Base-by-base conservation (phyloP, 2,888 invertebrate species). In the Lepas anatifera region DNA sequence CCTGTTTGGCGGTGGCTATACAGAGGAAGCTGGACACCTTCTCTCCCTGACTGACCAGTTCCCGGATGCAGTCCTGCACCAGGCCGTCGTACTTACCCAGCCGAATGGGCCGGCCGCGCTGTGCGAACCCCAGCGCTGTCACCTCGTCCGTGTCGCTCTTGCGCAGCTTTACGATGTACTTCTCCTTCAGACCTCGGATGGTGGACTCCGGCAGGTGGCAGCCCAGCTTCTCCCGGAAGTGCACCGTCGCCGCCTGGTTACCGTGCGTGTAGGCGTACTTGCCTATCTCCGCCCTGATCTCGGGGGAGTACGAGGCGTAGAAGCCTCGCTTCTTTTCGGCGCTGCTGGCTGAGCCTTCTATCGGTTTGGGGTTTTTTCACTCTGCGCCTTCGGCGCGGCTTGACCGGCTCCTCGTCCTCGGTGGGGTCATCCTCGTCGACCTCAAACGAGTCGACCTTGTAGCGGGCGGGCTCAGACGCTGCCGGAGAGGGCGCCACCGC, bases 1-100 rank as follows among this genome's bases (percentile, higher is more conserved):
- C 80, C 52, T 78, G 77, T 64, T 77, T 76, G 29, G 80, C 80
- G 48, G 79, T 77, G 41, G 77, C 76, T 50, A 81, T 77, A 10
- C 78, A 80, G 50, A 78, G 74, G 25, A 77, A 77, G 13, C 79
- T 78, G 10, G 76, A 74, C 22, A 76, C 74, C 71, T 75, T 76
- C 70, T 77, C 77, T 27, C 77, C 77, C 46, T 74, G 72, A 39
- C 74, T 74, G n/a, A 75, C 73, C 43, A 77, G 71, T 63, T 77
- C 75, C 43, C 73, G 70, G 66, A 77, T 75, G 69, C 77, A 77
- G 35, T 77, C 76, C 68, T 75, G 75, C 8, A 77, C 77, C 37
- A 76, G 71, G 39, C 74, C 74, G 70, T 77, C 77, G 71, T 77
- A 77, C 69, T 76, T 75, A 6, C 77, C 77, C 8, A 77, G 73